A percentile compares a stretch with the other conserved stretches of the same genome.
These are phyloP conservation scores for Caenorhabditis sp. DNA, from an alignment of 2,888 invertebrate genomes.

Conservation along the genomic window DNA sequence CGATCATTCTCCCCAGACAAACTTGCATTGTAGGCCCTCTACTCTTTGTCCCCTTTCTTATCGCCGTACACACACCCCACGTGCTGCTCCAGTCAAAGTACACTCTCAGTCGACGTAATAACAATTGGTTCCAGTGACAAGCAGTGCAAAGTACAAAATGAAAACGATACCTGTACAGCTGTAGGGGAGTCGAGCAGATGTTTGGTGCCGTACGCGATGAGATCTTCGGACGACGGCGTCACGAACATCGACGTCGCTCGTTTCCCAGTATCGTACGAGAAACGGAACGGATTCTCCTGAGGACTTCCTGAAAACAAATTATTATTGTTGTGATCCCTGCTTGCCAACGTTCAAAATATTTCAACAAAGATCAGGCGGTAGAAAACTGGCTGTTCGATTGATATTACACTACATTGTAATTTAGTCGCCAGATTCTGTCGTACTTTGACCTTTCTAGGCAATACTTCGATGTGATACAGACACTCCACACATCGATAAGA, in stretches of 20 bases:
- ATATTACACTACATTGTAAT: conserved; percentile 1
- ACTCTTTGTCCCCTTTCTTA: conserved; percentile 29
- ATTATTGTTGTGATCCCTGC: conserved; percentile 17
- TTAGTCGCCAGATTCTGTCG: conserved; percentile 21
- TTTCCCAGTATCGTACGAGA: conserved; percentile 52
- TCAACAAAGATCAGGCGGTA: conserved; percentile 40
- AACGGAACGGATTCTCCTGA: conserved; percentile 60
- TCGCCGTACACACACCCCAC: conserved; percentile 6
- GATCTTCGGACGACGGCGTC: conserved; percentile 57
- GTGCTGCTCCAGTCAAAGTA: conserved; percentile 49
- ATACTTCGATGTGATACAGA: conserved; percentile 7
- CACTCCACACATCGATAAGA: conserved; percentile 13
- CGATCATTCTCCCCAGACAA: conserved; percentile 6
- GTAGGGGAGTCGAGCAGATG: conserved; percentile 65
- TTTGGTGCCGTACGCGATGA: conserved; percentile 48
- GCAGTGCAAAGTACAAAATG: conserved; percentile 38
- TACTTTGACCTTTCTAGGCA: conserved; percentile 32
- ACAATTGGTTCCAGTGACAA: conserved; percentile 30
- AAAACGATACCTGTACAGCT: conserved; percentile 61
- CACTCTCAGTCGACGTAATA: conserved; percentile 38
- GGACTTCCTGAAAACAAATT: conserved; percentile 53
- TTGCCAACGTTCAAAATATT: conserved; percentile 22
- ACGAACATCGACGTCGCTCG: conserved; percentile 57
- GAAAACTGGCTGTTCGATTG: conserved; percentile 35
- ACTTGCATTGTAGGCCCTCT: background rate